A percentile compares a stretch with the other conserved stretches of the same genome.
phyloP scores from a whole-genome alignment of 1,140 invertebrate species.

The Eueides isabella region DNA sequence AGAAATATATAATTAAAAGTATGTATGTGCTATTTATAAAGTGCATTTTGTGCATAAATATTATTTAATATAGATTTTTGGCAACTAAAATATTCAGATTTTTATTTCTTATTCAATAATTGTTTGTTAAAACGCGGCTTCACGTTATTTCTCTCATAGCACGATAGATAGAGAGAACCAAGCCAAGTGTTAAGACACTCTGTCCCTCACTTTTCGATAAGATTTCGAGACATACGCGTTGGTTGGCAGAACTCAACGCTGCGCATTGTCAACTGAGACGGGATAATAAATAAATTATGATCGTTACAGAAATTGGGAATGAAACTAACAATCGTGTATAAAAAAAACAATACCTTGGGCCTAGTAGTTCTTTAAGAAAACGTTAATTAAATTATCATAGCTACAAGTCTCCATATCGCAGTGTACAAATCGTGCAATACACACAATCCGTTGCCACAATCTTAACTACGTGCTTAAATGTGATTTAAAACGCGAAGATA shows the following conservation, averaged over 20 bases:
- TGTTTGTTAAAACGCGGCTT: not conserved
- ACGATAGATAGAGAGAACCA: not conserved
- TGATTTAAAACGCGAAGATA: constrained; percentile 5
- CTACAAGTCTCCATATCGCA: not conserved
- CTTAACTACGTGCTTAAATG: constrained; percentile 21
- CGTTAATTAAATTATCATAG: not conserved
- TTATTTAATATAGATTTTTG: not conserved
- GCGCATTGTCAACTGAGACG: no score
- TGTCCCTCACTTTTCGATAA: not conserved
- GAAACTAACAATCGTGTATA: not conserved
- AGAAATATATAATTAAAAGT: not conserved
- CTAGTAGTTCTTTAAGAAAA: not conserved
- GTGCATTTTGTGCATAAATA: not conserved
- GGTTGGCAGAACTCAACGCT: no score
- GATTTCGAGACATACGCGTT: no score
- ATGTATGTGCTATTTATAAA: not conserved
- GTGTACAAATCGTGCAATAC: not conserved
- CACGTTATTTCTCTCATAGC: not conserved
- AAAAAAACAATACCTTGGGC: not conserved
- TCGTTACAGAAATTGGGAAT: no score
- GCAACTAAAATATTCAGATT: not conserved
- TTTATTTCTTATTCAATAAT: not conserved
- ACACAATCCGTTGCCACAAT: constrained; percentile 6
- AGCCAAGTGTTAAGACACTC: not conserved
- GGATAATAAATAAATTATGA: no score